These are phyloP conservation scores for Dryobotodes eremita DNA, from an alignment of 2,888 invertebrate species.

Conservation along the genomic window DNA sequence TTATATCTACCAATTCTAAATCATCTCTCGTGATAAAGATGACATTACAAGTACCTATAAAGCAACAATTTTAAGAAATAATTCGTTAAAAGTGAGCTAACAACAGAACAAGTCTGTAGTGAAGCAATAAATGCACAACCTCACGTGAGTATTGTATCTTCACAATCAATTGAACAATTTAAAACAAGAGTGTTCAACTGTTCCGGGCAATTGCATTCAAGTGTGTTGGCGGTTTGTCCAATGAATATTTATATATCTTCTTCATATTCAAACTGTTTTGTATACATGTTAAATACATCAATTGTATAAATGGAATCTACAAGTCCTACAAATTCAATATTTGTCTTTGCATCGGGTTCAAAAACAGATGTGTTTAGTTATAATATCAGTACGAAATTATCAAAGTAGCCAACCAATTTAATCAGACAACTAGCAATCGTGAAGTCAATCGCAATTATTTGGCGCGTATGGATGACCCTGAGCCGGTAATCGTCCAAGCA, in stretches of 20 bases:
- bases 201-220: constrained; percentile 5
- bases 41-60: background rate
- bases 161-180: constrained; percentile 36
- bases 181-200: constrained; percentile 9
- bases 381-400: background rate
- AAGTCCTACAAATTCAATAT: background rate
- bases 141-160: background rate
- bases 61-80: background rate
- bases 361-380: background rate
- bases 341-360: background rate
- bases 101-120: constrained; percentile 18
- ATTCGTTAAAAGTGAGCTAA: background rate
- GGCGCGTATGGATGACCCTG: too few relatives aligned
- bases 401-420: background rate
- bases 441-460: background rate
- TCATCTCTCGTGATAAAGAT: background rate
- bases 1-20: background rate
- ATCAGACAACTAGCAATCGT: background rate
- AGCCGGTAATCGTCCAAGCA: background rate
- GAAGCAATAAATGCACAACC: background rate
- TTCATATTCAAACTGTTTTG: background rate
- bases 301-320: too few relatives aligned
- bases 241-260: background rate
- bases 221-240: background rate
- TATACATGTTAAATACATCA: background rate